Percentiles rank a stretch among this genome's conserved stretches.
Evolutionary conservation across 37 sponge, comb jelly and placozoan genomes (phyloP).

Genomic region (Eunapius fragilis): DNA sequence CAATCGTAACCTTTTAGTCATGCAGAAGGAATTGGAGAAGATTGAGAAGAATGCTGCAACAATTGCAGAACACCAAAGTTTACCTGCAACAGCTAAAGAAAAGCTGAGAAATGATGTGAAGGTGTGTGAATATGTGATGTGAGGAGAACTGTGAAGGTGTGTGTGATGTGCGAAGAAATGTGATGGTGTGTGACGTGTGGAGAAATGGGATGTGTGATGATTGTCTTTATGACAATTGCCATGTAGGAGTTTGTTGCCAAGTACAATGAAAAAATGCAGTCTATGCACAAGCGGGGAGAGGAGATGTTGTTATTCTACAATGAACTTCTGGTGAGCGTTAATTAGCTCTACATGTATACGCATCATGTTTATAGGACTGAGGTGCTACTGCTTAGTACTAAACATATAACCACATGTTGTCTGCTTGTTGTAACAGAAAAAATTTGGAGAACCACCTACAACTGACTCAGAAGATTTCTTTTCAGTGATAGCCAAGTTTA

Average conservation of each 20-base stretch:
- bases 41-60: conserved; percentile 69
- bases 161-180: conserved; percentile 12
- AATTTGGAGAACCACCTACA: conserved; percentile 65
- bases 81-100: conserved; percentile 11
- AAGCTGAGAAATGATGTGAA: conserved; percentile 48
- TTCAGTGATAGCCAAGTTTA: conserved; percentile 44
- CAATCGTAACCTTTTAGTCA: conserved; percentile 42
- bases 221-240: not conserved
- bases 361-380: not conserved
- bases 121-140: conserved; percentile 15
- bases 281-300: conserved; percentile 22
- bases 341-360: not conserved
- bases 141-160: conserved; percentile 4
- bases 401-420: not conserved
- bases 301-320: conserved; percentile 56
- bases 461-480: conserved; percentile 83
- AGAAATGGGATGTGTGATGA: not conserved
- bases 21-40: conserved; percentile 74
- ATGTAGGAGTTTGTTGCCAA: conserved; percentile 52
- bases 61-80: conserved; percentile 32
- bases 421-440: conserved; percentile 28
- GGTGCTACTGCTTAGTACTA: not conserved
- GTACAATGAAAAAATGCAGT: conserved; percentile 46
- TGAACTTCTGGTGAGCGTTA: conserved; percentile 51
- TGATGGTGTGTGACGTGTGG: conserved; percentile 8